Percentiles rank a stretch among this genome's conserved stretches.
These are phyloP conservation scores for Carollia perspicillata DNA, from an alignment of 2,113 vertebrate genomes.

Conservation along the genomic window DNA sequence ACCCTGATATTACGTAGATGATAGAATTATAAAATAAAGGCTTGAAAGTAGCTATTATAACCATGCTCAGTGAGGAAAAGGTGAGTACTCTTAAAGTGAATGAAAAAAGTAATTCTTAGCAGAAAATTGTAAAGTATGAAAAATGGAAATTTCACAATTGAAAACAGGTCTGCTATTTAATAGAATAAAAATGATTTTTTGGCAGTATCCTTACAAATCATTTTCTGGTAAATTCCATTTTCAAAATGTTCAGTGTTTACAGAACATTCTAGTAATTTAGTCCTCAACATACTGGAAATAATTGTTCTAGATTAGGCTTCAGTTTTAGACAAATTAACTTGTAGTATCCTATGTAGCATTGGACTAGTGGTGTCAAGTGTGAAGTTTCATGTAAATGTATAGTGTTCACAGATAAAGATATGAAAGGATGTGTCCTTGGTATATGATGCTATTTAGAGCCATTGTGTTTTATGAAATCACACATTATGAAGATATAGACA, in stretches of 20 bases:
- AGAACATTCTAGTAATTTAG: background rate
- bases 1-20: background rate
- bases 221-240: slow-evolving; percentile 3
- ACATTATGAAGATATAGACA: background rate
- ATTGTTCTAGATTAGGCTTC: background rate
- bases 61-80: background rate
- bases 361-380: background rate
- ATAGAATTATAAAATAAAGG: slow-evolving; percentile 20
- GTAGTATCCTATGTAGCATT: background rate
- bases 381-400: background rate
- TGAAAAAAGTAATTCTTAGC: background rate
- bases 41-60: background rate
- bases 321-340: background rate
- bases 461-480: background rate
- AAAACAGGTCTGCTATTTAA: background rate
- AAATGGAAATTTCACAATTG: background rate
- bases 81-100: background rate
- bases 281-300: background rate
- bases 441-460: background rate
- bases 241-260: background rate
- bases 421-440: background rate
- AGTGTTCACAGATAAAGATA: background rate
- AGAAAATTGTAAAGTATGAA: background rate
- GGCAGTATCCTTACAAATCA: background rate
- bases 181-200: background rate